A percentile compares a stretch with the other conserved stretches of the same genome.
Evolutionary conservation across 2,888 invertebrate genomes (phyloP).

Genomic region (Ectemnius lituratus): DNA sequence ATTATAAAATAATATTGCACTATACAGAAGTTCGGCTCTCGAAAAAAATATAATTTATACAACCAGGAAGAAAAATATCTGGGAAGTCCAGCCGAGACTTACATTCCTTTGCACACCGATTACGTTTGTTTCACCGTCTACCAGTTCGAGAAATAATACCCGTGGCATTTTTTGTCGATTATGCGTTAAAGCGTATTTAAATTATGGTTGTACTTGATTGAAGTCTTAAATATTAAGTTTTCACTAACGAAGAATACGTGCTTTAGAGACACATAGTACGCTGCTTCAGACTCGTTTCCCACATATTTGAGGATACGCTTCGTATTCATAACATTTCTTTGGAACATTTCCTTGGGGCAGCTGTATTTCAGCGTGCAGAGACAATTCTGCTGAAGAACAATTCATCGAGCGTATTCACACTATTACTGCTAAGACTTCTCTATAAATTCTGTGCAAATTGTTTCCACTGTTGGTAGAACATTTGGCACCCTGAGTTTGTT

Average conservation of each 20-base stretch:
- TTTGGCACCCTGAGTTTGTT: conserved; percentile 72
- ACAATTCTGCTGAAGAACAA: conserved; percentile 22
- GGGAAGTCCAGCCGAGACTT: background rate
- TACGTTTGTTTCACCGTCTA: conserved; percentile 14
- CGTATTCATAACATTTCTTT: conserved; percentile 33
- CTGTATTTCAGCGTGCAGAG: conserved; percentile 20
- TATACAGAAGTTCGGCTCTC: conserved; percentile 38
- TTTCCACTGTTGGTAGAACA: conserved; percentile 59
- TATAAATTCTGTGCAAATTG: conserved; percentile 61
- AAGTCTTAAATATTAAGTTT: conserved; percentile 13
- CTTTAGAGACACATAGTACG: no score
- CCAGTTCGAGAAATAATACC: conserved; percentile 6
- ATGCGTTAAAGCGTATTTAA: background rate
- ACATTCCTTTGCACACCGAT: conserved; percentile 21
- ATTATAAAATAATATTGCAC: conserved; percentile 51
- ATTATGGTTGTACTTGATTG: conserved; percentile 9
- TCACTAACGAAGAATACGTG: background rate
- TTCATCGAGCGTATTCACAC: conserved; percentile 17
- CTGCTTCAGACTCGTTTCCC: background rate
- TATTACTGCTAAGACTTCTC: conserved; percentile 68
- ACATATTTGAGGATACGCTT: conserved; percentile 29
- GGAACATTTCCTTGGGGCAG: conserved; percentile 41
- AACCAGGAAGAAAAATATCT: background rate
- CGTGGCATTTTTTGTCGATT: background rate
- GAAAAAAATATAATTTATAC: conserved; percentile 21